A percentile compares a stretch with the other conserved stretches of the same genome.
Evolutionary conservation across 2,113 vertebrate genomes (phyloP).

Genomic region (Sphaerodactylus townsendi): DNA sequence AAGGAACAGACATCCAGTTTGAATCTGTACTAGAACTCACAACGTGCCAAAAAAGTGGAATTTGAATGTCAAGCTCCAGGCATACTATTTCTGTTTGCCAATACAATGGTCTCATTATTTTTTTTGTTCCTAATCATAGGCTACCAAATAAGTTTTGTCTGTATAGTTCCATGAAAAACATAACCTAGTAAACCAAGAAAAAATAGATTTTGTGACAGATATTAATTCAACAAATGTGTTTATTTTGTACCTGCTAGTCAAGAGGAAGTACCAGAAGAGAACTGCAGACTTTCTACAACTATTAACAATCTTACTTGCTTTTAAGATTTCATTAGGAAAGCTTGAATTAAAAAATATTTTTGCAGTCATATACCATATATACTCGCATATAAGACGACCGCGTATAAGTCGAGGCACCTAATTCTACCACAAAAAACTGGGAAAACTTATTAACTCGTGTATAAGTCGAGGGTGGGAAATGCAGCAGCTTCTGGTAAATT

Average conservation of each 20-base stretch:
- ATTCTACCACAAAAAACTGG: too few relatives aligned
- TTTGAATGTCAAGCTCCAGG: slow-evolving; percentile 47
- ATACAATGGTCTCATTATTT: slow-evolving; percentile 39
- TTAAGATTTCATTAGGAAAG: neutral
- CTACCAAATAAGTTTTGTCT: slow-evolving; percentile 9
- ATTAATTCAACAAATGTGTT: neutral
- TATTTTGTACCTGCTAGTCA: neutral
- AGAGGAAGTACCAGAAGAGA: neutral
- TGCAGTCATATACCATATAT: too few relatives aligned
- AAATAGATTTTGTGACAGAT: neutral
- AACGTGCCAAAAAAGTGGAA: slow-evolving; percentile 39
- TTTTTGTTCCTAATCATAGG: slow-evolving; percentile 33
- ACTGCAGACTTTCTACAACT: neutral
- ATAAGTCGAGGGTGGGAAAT: too few relatives aligned
- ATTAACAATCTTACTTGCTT: neutral
- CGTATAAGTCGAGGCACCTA: too few relatives aligned
- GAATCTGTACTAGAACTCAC: slow-evolving; percentile 49
- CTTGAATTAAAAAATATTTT: neutral
- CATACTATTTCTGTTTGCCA: slow-evolving; percentile 41
- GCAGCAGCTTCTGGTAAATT: too few relatives aligned
- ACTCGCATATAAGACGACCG: too few relatives aligned
- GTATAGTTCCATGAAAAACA: neutral
- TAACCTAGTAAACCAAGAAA: neutral
- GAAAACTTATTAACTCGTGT: too few relatives aligned
- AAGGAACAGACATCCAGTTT: slow-evolving; percentile 52